Evolutionary conservation across 2,888 invertebrate genomes (phyloP).

Genomic region (Podabrus alpinus): DNA sequence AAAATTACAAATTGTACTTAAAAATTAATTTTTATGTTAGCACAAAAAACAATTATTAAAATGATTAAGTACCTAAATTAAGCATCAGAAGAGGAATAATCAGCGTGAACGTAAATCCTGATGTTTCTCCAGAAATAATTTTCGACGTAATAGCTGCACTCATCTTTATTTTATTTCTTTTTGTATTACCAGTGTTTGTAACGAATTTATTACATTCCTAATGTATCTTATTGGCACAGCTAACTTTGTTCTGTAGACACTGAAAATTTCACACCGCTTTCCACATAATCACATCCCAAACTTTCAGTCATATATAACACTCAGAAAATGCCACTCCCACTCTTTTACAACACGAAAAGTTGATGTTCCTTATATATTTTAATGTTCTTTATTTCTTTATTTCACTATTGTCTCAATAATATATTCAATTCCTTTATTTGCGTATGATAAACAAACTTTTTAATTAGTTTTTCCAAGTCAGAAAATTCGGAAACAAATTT

Average conservation of each 20-base stretch:
- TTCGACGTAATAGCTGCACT: constrained; percentile 12
- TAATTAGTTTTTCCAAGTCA: background rate
- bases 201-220: constrained; percentile 15
- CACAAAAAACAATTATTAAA: background rate
- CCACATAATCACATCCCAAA: constrained; percentile 25
- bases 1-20: background rate
- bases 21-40: background rate
- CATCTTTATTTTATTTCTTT: constrained; percentile 12
- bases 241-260: constrained; percentile 10
- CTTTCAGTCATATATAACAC: constrained; percentile 24
- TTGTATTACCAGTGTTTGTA: constrained; percentile 4
- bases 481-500: background rate
- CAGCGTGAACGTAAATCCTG: constrained; percentile 18
- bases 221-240: constrained; percentile 1
- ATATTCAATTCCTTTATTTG: background rate
- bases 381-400: background rate
- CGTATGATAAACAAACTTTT: background rate
- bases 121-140: constrained; percentile 17
- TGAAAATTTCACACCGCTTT: constrained; percentile 20
- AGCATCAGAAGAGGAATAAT: constrained; percentile 16
- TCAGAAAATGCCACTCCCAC: constrained; percentile 26
- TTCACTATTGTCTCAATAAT: background rate
- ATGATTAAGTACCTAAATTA: constrained; percentile 23
- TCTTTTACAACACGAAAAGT: constrained; percentile 22
- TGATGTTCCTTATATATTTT: constrained; percentile 13